Evolutionary conservation across 2,888 invertebrate genomes (phyloP).

Genomic region (Epistrophe grossulariae): DNA sequence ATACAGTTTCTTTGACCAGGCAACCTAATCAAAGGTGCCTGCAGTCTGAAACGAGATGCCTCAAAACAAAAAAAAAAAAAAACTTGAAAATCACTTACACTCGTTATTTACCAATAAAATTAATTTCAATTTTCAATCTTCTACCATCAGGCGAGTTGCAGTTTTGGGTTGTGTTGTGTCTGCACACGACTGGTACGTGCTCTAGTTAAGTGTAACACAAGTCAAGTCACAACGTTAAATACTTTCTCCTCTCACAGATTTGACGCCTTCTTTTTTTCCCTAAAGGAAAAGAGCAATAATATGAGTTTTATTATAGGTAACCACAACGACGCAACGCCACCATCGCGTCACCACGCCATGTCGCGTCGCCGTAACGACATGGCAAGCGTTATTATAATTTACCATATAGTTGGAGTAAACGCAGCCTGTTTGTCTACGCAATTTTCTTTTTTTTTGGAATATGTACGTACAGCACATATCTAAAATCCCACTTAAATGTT

Average conservation of each 20-base stretch:
- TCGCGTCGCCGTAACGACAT: neutral
- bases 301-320: too few species aligned
- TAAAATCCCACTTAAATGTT: neutral
- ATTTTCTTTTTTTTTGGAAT: neutral
- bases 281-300: neutral
- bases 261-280: conserved; percentile 25
- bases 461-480: too few species aligned
- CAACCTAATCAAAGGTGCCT: conserved; percentile 1
- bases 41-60: neutral
- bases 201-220: conserved; percentile 1
- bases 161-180: conserved; percentile 1
- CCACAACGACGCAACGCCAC: too few species aligned
- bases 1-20: neutral
- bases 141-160: neutral
- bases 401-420: neutral
- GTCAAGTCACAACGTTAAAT: too few species aligned
- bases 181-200: conserved; percentile 14
- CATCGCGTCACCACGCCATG: too few species aligned
- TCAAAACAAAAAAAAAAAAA: too few species aligned
- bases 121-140: neutral
- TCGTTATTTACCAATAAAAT: conserved; percentile 13
- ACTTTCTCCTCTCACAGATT: conserved; percentile 10
- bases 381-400: neutral
- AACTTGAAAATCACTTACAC: conserved; percentile 1
- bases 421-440: conserved; percentile 13